Conservation (phyloP, 2,113 vertebrate genomes). For the Cathartes aura region DNA sequence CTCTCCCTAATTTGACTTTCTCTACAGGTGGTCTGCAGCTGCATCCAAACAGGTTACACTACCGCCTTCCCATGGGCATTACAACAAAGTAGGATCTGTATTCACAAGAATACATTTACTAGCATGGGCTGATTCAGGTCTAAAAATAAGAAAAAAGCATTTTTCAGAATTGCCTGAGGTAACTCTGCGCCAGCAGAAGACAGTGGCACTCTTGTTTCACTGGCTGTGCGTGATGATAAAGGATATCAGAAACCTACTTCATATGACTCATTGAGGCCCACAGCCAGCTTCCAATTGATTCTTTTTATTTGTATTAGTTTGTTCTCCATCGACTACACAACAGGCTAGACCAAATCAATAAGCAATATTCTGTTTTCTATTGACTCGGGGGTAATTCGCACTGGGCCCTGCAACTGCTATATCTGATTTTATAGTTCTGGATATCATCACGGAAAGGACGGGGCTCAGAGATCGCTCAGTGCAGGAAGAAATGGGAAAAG, state of each 20-base stretch:
- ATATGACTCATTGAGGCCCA: constrained; percentile 88
- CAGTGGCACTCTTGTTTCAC: constrained; percentile 92
- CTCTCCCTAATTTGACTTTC: constrained; percentile 94
- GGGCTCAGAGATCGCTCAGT: not conserved
- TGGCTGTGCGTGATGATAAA: constrained; percentile 85
- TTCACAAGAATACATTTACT: constrained; percentile 84
- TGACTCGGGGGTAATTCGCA: constrained; percentile 53
- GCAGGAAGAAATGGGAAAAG: not conserved
- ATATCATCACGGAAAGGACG: not conserved
- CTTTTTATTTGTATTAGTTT: constrained; percentile 82
- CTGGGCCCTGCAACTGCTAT: not conserved
- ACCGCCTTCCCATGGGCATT: constrained; percentile 77
- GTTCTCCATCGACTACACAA: constrained; percentile 61
- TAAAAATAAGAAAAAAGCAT: constrained; percentile 88
- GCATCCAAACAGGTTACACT: constrained; percentile 89
- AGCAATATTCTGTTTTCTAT: constrained; percentile 76
- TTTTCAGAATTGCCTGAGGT: constrained; percentile 90
- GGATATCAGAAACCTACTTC: constrained; percentile 88
- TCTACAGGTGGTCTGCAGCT: constrained; percentile 96
- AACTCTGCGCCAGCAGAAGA: constrained; percentile 83
- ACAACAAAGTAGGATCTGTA: constrained; percentile 83
- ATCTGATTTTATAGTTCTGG: constrained; percentile 32
- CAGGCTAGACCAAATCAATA: constrained; percentile 74
- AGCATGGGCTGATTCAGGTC: constrained; percentile 83
- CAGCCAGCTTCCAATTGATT: constrained; percentile 83